These are phyloP conservation scores for Chiloscyllium plagiosum DNA, from an alignment of 2,113 vertebrate genomes.

Conservation along the genomic window DNA sequence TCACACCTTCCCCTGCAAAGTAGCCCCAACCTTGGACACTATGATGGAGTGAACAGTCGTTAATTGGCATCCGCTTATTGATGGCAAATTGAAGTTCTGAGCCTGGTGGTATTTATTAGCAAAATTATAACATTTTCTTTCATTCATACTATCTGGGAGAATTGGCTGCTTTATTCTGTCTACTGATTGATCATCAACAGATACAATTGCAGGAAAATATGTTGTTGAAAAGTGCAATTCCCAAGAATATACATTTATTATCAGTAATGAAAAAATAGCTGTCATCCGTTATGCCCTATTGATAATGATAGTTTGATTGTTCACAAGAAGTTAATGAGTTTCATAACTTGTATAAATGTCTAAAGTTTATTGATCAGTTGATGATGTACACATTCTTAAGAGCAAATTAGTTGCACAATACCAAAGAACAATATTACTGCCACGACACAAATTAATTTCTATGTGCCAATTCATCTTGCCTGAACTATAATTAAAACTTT, in stretches of 20 bases:
- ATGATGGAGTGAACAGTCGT: no score
- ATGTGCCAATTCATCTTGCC: background rate
- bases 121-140: background rate
- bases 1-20: background rate
- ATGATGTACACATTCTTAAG: background rate
- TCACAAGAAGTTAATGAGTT: background rate
- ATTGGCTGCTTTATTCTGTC: background rate
- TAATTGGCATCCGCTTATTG: background rate
- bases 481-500: background rate
- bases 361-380: background rate
- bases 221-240: background rate
- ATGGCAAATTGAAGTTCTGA: background rate
- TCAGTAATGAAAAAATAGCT: background rate
- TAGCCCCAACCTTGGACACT: no score
- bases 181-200: background rate
- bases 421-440: background rate
- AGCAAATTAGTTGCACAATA: background rate
- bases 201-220: background rate
- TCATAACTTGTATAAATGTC: background rate
- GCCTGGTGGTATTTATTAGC: background rate
- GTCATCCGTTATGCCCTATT: background rate
- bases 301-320: background rate
- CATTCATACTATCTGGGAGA: background rate
- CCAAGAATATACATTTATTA: background rate
- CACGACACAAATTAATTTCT: background rate